Base-by-base conservation (phyloP, 2,113 vertebrate genomes). In the Myotis lucifugus region DNA sequence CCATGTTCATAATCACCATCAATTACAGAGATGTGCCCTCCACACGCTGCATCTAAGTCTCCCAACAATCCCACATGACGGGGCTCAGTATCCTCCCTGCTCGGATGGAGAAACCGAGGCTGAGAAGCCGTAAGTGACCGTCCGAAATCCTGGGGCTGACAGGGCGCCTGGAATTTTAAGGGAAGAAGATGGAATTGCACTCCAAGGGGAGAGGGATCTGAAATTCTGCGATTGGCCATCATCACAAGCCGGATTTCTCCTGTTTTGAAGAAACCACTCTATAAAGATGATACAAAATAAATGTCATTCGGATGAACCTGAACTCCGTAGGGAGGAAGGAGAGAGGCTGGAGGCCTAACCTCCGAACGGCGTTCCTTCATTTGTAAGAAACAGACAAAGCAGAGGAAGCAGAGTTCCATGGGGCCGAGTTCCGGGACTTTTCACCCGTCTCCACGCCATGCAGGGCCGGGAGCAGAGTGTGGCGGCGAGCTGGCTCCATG, bases 361-460 rank as follows among this genome's bases (percentile, higher is more conserved):
- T 98, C 97, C 97, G 85, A 91, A 93, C 88, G 85, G 84, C 29
- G 27, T 95, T 96, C 96, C 95, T 94, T 87, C 96, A 92, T 85
- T 91, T 97, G 97, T 97, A 96, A 96, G 95, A 93, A 97, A 98
- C 91, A 48, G 74, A 86, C 88, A 94, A 96, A 2, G 15, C 72
- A 85, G 90, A 96, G 94, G 1, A 96, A 95, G 1, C 7, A 37
- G 25, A 90, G 48, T 96, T 92, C 61, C 52, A 64, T 56, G 0
- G 1, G 59, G 82, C 81, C 85, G 37, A 92, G 76, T 93, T 95
- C 69, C 95, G 90, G 81, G 73, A 92, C 89, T 87, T 73, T 94
- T 59, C 52, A 85, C 0, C 59, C 85, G 15, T 1, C 8, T 32
- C 70, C 64, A 29, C 18, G 0, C n/a, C 0, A 1, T 1, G 7